Evolutionary conservation across 2,888 invertebrate genomes (phyloP), one percentile per base, ranked within the genome.

Genomic region (Empis stercorea): DNA sequence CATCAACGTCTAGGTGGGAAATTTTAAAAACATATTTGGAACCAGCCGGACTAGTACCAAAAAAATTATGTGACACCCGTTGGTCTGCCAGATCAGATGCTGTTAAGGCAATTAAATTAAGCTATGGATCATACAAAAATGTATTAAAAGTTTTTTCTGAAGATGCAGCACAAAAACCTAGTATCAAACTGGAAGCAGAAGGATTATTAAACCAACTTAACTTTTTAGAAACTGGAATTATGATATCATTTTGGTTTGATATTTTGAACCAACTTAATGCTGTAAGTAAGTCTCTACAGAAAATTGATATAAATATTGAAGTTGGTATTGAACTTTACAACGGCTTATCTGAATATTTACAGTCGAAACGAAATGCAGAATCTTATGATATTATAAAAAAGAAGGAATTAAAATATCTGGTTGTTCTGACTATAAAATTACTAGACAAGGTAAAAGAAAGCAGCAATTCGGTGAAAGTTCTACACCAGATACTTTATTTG

Each of bases 11-110:
- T 39, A 39, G 47, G 37, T 52, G 48, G 48, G 41, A 43, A 37
- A 30, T 44, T 17, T 37, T 46, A 38, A 15, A 14, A 10, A 14
- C 30, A 10, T 9, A 23, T 13, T 27, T 30, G n/a, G 39, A 15
- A 14, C 23, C 23, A 27, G 23, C 2, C 7, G 9, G 9, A 9
- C 23, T 27, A 7, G 23, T 27, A 27, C n/a, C 27, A 17, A 46
- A 46, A 42, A 42, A 6, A 14, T 15, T 45, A 20, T 40, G 40
- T 13, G 20, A 32, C n/a, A 43, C 43, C 14, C 16, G 45, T 10
- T 49, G 48, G 48, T 43, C 46, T 2, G 46, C 48, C 23, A 36
- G 43, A 30, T 43, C 38, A 13, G 48, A 49, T 43, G 46, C 46
- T 23, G 23, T 27, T 27, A 27, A 27, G 9, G 23, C 20, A 27